A percentile compares a stretch with the other conserved stretches of the same genome.
These are phyloP conservation scores for Typhlichthys subterraneus DNA, from an alignment of 2,797 vertebrate genomes.

Conservation along the genomic window DNA sequence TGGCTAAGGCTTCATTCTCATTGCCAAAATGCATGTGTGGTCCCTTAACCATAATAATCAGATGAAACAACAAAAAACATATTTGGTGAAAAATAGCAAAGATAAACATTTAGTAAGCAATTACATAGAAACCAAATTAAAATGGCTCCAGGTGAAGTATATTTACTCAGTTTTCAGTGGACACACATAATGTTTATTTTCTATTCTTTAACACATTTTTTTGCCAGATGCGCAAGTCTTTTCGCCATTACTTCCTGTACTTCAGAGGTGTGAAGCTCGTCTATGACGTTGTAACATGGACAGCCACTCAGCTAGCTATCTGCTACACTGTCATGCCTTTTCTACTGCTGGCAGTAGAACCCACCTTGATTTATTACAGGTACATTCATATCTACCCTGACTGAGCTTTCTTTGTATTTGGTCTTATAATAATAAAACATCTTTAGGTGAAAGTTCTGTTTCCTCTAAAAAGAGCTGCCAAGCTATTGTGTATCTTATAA, in stretches of 20 bases:
- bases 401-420: background rate
- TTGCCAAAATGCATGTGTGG: too few relatives aligned
- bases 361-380: constrained; percentile 89
- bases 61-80: too few relatives aligned
- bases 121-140: too few relatives aligned
- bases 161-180: background rate
- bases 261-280: constrained; percentile 73
- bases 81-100: background rate
- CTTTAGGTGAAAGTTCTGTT: too few relatives aligned
- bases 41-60: too few relatives aligned
- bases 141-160: too few relatives aligned
- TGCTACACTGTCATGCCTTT: constrained; percentile 92
- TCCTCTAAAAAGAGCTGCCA: too few relatives aligned
- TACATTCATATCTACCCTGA: constrained; percentile 45
- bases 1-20: too few relatives aligned
- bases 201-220: background rate
- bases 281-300: constrained; percentile 89
- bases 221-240: constrained; percentile 84
- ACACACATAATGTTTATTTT: background rate
- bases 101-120: too few relatives aligned
- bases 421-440: too few relatives aligned
- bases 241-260: constrained; percentile 82
- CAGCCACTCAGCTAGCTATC: constrained; percentile 87
- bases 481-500: too few relatives aligned
- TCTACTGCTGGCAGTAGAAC: constrained; percentile 86